A percentile compares a stretch with the other conserved stretches of the same genome.
phyloP scores from a whole-genome alignment of 2,888 invertebrate genomes.

The Boloria selene region DNA sequence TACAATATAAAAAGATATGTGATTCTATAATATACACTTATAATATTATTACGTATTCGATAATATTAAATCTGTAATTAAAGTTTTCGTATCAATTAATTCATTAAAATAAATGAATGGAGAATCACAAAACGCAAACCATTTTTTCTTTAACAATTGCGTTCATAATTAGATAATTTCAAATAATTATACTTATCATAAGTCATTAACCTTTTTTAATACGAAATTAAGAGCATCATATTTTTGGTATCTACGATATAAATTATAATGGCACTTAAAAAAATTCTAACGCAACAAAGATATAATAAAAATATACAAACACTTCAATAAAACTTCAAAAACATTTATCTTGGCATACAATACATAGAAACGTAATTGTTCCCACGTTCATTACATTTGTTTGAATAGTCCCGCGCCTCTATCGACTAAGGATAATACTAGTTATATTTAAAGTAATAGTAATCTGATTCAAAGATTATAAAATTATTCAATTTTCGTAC shows the following conservation, averaged over 20 bases:
- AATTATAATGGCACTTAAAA: background rate
- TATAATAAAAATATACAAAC: background rate
- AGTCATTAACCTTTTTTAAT: conserved; percentile 6
- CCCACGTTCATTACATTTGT: conserved; percentile 21
- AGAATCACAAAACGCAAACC: background rate
- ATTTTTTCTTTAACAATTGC: background rate
- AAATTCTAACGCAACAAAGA: background rate
- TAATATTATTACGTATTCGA: no score
- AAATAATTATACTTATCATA: background rate
- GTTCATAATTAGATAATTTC: background rate
- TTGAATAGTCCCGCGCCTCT: background rate
- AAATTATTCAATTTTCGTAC: background rate
- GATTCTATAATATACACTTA: no score
- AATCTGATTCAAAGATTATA: background rate
- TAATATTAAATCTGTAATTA: no score
- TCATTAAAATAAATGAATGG: no score
- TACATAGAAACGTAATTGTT: conserved; percentile 10
- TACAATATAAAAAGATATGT: no score
- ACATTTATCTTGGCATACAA: conserved; percentile 12
- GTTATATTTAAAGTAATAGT: background rate
- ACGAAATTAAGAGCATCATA: background rate
- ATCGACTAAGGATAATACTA: background rate
- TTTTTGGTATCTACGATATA: background rate
- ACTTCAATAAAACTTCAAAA: conserved; percentile 1
- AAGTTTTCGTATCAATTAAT: no score